A percentile compares a stretch with the other conserved stretches of the same genome.
Evolutionary conservation across 2,888 invertebrate species (phyloP).

Genomic region (Dexiosoma caninum): DNA sequence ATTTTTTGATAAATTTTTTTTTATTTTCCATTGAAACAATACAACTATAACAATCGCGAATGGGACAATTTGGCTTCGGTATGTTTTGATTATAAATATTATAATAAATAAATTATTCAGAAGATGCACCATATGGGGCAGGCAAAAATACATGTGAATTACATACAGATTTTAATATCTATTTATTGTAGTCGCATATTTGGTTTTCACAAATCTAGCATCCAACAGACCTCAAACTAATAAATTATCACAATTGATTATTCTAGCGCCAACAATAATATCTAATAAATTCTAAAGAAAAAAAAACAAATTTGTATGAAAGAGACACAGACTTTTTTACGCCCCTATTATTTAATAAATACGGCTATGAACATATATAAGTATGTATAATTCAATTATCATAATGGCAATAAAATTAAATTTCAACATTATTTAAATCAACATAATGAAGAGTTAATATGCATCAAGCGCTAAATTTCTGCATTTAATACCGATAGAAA

Average conservation of each 20-base stretch:
- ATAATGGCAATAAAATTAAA: not conserved
- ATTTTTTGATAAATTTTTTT: too few species aligned
- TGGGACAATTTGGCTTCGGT: too few species aligned
- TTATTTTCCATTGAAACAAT: too few species aligned
- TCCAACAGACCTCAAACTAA: conserved; percentile 32
- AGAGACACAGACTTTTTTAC: conserved; percentile 50
- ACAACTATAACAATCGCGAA: too few species aligned
- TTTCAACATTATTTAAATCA: not conserved
- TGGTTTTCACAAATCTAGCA: conserved; percentile 1
- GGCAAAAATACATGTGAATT: conserved; percentile 68
- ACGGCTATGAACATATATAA: too few species aligned
- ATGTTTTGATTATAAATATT: too few species aligned
- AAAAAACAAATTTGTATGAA: not conserved
- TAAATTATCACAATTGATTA: conserved; percentile 53
- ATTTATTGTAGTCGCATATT: not conserved
- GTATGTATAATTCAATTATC: conserved; percentile 38
- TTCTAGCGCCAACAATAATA: conserved; percentile 59
- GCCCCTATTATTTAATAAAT: conserved; percentile 67
- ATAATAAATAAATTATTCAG: too few species aligned
- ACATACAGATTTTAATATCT: conserved; percentile 18
- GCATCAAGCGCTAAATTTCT: too few species aligned
- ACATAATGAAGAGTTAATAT: not conserved
- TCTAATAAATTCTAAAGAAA: conserved; percentile 2
- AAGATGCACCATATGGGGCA: conserved; percentile 69
- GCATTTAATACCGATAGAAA: too few species aligned